Evolutionary conservation across 2,113 vertebrate species (phyloP), one percentile per base, ranked within the genome.

Genomic region (Leptobrachium ailaonicum): DNA sequence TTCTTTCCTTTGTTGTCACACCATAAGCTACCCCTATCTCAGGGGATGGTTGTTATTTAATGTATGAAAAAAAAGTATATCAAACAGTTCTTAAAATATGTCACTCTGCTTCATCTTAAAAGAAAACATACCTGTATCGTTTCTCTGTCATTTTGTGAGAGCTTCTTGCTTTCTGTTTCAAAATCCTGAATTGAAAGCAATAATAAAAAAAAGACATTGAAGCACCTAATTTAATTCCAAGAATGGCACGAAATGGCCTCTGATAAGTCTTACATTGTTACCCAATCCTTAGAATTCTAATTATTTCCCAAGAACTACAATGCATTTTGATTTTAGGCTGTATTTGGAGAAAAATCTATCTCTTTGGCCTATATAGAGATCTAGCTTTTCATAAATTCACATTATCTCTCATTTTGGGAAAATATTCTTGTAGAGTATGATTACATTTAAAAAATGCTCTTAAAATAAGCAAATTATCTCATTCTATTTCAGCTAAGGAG

Each of bases 51-150:
- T 78, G 58, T 56, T 70, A 54, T 71, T 32, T 70, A 62, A 60
- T 71, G 75, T 60, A 69, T 69, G 50, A n/a, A 66, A 56, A 56
- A 69, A 67, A 77, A 79, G 62, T 50, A 50, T 50, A 50, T 50
- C 50, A 79, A 71, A 71, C 32, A 44, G 71, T 79, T 79, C 68
- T 50, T 79, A 60, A n/a, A 53, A 71, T 44, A 71, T 77, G 75
- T 43, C 75, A 77, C 45, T 79, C 76, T 71, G 68, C 56, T 79
- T 71, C 56, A 64, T 79, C 76, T 78, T 71, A 50, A 78, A 78
- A 78, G 76, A 78, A 62, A 47, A 62, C 53, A 32, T 47, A 47
- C 68, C 58, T 79, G 71, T 71, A 78, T 79, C 68, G 70, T 79
- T 64, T 40, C 43, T 50, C 76, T 79, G 76, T 71, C 68, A 71